A percentile compares a stretch with the other conserved stretches of the same genome.
Conservation (phyloP, 2,888 invertebrate genomes). For the Neelides folsomi region DNA sequence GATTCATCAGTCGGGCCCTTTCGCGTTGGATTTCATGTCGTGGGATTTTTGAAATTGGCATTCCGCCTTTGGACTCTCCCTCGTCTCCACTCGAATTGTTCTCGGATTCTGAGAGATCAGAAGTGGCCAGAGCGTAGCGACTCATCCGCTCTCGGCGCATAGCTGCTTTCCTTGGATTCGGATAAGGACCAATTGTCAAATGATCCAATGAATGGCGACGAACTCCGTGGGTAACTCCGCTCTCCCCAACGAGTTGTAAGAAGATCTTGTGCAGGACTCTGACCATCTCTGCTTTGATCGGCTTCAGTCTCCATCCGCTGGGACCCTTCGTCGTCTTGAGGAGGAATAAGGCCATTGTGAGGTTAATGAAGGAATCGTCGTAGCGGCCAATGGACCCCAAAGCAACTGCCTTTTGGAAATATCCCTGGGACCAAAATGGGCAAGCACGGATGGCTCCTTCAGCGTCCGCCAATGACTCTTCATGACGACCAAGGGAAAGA, state of each 20-base stretch:
- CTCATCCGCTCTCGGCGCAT: background rate
- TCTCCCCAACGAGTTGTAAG: conserved; percentile 15
- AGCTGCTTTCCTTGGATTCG: conserved; percentile 12
- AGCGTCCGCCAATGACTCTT: conserved; percentile 53
- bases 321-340: conserved; percentile 13
- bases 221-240: conserved; percentile 7
- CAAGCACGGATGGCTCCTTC: conserved; percentile 48
- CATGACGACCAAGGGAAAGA: conserved; percentile 46
- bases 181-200: conserved; percentile 10
- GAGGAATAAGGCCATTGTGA: conserved; percentile 46
- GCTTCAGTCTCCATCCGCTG: conserved; percentile 37
- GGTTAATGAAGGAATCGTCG: conserved; percentile 47
- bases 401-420: conserved; percentile 45
- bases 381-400: conserved; percentile 43
- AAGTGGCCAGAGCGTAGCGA: conserved; percentile 12
- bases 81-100: conserved; percentile 41
- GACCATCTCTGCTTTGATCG: conserved; percentile 37
- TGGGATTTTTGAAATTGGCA: background rate
- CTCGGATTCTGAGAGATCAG: conserved; percentile 39
- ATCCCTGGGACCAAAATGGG: conserved; percentile 55
- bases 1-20: no score
- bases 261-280: conserved; percentile 23
- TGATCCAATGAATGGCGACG: conserved; percentile 16
- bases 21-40: background rate
- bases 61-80: conserved; percentile 2